These are phyloP conservation scores for Enteromius anoplus DNA, from an alignment of 2,797 vertebrate genomes.

Conservation along the genomic window DNA sequence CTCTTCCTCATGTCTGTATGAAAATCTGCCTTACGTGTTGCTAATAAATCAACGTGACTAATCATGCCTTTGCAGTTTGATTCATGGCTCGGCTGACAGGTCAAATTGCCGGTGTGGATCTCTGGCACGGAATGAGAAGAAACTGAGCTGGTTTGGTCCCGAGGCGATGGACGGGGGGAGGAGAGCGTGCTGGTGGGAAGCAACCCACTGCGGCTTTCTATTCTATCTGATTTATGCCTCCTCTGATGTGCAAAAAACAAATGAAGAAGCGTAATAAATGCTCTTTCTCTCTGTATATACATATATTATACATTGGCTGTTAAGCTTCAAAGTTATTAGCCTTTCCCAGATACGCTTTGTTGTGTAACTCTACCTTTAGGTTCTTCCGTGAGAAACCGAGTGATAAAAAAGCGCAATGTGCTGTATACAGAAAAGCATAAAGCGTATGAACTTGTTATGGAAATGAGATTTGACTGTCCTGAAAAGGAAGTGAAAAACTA, in stretches of 20 bases:
- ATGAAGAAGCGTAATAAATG: conserved; percentile 35
- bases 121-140: conserved; percentile 78
- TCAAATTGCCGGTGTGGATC: conserved; percentile 82
- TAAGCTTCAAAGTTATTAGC: conserved; percentile 23
- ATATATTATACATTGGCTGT: background rate
- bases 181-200: conserved; percentile 15
- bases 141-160: conserved; percentile 64
- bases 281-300: background rate
- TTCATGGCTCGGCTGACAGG: conserved; percentile 80
- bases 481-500: background rate
- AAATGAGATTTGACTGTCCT: background rate
- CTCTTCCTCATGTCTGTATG: conserved; percentile 68
- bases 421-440: background rate
- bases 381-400: conserved; percentile 9
- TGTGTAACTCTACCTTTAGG: conserved; percentile 16
- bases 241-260: conserved; percentile 44
- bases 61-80: conserved; percentile 79
- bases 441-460: background rate
- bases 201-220: conserved; percentile 53
- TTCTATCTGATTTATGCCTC: conserved; percentile 44
- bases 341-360: background rate
- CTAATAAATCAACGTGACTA: conserved; percentile 80
- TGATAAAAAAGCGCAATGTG: background rate
- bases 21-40: conserved; percentile 75
- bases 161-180: conserved; percentile 64